Base-by-base conservation (phyloP, 2,888 invertebrate genomes). In the Gisinianus flammeolus region DNA sequence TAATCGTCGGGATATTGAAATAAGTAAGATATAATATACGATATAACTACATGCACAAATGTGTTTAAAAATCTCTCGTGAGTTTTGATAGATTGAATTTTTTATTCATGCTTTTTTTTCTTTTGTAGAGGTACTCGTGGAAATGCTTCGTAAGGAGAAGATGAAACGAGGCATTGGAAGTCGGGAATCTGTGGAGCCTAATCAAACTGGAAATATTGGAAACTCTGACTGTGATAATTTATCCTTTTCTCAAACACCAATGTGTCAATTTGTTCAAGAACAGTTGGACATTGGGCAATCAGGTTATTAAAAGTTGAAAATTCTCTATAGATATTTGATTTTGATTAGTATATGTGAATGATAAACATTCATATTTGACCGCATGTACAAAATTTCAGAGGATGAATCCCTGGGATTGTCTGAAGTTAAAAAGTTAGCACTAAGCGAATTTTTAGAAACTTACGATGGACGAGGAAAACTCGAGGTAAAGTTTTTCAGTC, bases 381-480 rank as follows among this genome's bases (percentile, higher is more conserved):
- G 5, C 5, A 35, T 12, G 35, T 5, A 35, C 12, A 44, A 44
- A 44, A 2, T 24, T 24, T 58, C 22, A 28, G 69, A 44, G 24
- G 79, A 24, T 68, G 72, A 62, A 68, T 67, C 2, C 22, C 33
- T 10, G 16, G 30, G 75, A n/a, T n/a, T 77, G 67, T 52, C 77
- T 0, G 79, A 69, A 35, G 58, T 58, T 0, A 83, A 82, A 74
- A 80, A 80, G 71, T n/a, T 73, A 54, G 84, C 83, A 0, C 54
- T 83, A 19, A 77, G 79, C 28, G 75, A 75, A n/a, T 84, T 83
- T 64, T 24, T 83, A 19, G 78, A 76, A 22, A 74, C 73, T 10
- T 83, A 83, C 44, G 69, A 78, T 8, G 80, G 77, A 4, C 44
- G 56, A n/a, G 76, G 72, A n/a, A 74, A 79, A n/a, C 74, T 84